A percentile compares a stretch with the other conserved stretches of the same genome.
These are phyloP conservation scores for Ia io DNA, from an alignment of 2,113 vertebrate genomes.

Conservation along the genomic window DNA sequence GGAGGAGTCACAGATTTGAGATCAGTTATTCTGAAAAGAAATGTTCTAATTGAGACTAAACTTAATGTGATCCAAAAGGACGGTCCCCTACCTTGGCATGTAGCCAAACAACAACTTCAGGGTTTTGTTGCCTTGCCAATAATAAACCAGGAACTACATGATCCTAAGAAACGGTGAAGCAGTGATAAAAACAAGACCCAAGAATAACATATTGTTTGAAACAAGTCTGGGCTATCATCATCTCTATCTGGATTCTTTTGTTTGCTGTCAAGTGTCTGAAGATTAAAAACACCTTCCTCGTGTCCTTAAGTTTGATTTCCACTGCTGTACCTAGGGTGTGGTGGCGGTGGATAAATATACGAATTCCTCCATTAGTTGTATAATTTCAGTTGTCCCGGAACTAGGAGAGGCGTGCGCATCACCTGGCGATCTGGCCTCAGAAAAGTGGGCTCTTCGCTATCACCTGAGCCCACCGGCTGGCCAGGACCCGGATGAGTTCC, in stretches of 20 bases:
- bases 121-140: neutral
- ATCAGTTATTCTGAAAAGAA: neutral
- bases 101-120: neutral
- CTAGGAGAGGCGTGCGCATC: neutral
- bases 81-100: neutral
- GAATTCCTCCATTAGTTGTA: neutral
- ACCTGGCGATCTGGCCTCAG: neutral
- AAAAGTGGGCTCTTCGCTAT: neutral
- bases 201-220: neutral
- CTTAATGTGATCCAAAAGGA: neutral
- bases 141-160: neutral
- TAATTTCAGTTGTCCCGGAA: neutral
- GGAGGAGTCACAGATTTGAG: neutral
- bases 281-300: neutral
- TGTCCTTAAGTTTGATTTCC: neutral
- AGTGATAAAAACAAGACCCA: neutral
- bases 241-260: neutral
- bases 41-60: neutral
- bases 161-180: neutral
- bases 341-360: neutral
- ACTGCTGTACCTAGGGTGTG: neutral
- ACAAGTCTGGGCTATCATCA: neutral
- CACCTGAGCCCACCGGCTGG: neutral
- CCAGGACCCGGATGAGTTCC: neutral
- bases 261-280: neutral